phyloP scores from a whole-genome alignment of 1,140 invertebrate genomes.

The Asbolus verrucosus region DNA sequence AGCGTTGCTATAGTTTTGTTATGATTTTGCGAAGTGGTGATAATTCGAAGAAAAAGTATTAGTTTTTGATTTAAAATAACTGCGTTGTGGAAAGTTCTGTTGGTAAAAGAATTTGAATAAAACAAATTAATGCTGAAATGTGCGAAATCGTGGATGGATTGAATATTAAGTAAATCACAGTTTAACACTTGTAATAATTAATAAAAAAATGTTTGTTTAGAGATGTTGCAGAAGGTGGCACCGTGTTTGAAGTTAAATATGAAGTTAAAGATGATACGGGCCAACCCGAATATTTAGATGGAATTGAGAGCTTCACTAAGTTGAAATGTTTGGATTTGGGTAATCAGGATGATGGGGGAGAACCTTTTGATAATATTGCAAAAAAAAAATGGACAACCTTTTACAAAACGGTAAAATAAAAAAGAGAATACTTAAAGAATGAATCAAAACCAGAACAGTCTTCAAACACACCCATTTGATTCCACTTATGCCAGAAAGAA shows the following conservation, averaged over 20 bases:
- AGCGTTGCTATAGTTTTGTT: too few relatives aligned
- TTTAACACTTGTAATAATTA: neutral
- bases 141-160: constrained; percentile 1
- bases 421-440: constrained; percentile 58
- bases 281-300: too few relatives aligned
- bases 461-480: constrained; percentile 78
- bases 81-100: too few relatives aligned
- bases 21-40: too few relatives aligned
- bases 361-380: constrained; percentile 57
- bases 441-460: constrained; percentile 70
- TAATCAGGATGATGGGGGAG: neutral
- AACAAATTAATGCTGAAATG: neutral
- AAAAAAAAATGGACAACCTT: constrained; percentile 58
- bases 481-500: constrained; percentile 70
- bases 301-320: constrained; percentile 6
- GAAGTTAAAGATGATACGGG: constrained; percentile 5
- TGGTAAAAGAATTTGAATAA: too few relatives aligned
- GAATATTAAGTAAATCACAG: neutral
- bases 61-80: too few relatives aligned
- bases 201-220: constrained; percentile 29
- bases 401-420: constrained; percentile 58
- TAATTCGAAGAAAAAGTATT: too few relatives aligned
- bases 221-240: constrained; percentile 42
- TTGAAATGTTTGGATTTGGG: constrained; percentile 11
- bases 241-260: constrained; percentile 41